Base-by-base conservation (phyloP, 2,113 vertebrate species). In the Engraulis encrasicolus region DNA sequence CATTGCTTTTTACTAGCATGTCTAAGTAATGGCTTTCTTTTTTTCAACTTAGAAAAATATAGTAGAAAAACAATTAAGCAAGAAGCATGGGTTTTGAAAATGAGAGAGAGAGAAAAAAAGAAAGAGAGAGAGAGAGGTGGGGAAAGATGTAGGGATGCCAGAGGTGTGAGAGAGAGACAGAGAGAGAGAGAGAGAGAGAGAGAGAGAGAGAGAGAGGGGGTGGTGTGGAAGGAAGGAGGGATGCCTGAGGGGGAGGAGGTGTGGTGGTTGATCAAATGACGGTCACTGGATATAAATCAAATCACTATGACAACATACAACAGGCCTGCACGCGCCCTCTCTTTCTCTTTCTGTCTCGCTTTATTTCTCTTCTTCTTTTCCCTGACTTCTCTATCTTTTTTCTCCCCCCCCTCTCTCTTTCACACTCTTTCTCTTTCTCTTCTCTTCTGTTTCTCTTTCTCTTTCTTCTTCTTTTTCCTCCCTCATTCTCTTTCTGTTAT, bases 201-300 rank as follows among this genome's bases (percentile, higher is more conserved):
- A 54, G 78, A 83, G 49, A 61, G 20, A 52, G 54, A 80, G 31
- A 50, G 74, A 79, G 34, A 52, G 74, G 45, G n/a, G 23, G 80
- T 82, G 66, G 45, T 45, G 71, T 81, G 48, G 52, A 85, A 48
- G 54, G 77, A 84, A 34, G 79, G 61, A 84, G 80, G 19, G 45
- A 66, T 54, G 83, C 79, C 78, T 36, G n/a, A 82, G 49, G 71
- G 83, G 58, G 81, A 74, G 45, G 52, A 66, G 82, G 54, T 34
- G 54, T 34, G 82, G 54, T 34, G 82, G 85, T 52, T 85, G 81
- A 89, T 86, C 86, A 87, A 86, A 90, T 85, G 84, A 88, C 81
- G 50, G 52, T 84, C 77, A 85, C 81, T 87, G 74, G 82, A 82
- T 88, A 90, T 86, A 89, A 89, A 90, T 86, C 87, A 87, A 85